Evolutionary conservation across 2,888 invertebrate genomes (phyloP).

Genomic region (Mayetiola destructor): DNA sequence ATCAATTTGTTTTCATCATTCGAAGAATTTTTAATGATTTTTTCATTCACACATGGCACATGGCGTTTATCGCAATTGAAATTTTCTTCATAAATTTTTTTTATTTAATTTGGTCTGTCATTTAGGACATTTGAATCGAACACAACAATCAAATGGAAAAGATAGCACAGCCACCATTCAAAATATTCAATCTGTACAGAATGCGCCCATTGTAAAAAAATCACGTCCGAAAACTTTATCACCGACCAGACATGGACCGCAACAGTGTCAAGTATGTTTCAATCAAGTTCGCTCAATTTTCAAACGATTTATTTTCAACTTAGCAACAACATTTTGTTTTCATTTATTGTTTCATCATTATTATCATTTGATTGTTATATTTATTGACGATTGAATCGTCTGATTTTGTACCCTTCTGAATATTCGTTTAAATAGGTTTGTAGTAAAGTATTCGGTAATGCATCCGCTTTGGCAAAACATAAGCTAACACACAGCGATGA

Average conservation of each 20-base stretch:
- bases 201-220: conserved; percentile 43
- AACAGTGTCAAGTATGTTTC: conserved; percentile 68
- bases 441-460: conserved; percentile 93
- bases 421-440: conserved; percentile 50
- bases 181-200: conserved; percentile 24
- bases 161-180: conserved; percentile 19
- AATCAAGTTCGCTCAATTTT: not conserved
- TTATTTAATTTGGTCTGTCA: too few species aligned
- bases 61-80: too few species aligned
- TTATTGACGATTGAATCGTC: not conserved
- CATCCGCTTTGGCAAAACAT: conserved; percentile 91
- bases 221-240: conserved; percentile 74
- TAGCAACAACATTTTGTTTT: not conserved
- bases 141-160: conserved; percentile 15
- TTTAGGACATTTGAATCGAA: too few species aligned
- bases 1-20: too few species aligned
- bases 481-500: conserved; percentile 97
- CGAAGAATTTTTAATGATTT: too few species aligned
- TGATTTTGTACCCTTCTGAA: not conserved
- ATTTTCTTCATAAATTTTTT: too few species aligned
- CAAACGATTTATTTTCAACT: not conserved
- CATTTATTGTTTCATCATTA: not conserved
- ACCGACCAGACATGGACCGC: conserved; percentile 79
- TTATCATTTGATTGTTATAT: not conserved
- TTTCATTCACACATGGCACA: too few species aligned